A percentile compares a stretch with the other conserved stretches of the same genome.
Conservation (phyloP, 2,888 invertebrate species). For the Conops quadrifasciatus region DNA sequence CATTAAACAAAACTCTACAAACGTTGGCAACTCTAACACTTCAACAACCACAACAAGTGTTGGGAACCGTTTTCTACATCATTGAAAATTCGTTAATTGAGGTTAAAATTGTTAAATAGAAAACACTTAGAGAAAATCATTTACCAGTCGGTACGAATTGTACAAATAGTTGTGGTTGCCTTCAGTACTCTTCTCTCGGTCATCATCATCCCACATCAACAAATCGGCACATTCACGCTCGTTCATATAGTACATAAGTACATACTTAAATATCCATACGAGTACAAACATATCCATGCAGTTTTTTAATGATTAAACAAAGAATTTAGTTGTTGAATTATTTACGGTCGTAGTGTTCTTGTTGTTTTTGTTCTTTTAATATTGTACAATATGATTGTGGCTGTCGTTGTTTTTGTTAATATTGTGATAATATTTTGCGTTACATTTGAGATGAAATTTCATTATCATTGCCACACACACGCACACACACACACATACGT, state of each 20-base stretch:
- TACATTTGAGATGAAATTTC: conserved; percentile 26
- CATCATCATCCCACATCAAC: neutral
- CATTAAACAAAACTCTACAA: too few species aligned
- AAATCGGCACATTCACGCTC: neutral
- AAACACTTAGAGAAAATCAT: neutral
- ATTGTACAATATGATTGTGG: neutral
- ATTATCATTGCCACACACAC: conserved; percentile 31
- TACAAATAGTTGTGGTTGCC: neutral
- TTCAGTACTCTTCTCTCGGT: neutral
- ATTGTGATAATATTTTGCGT: conserved; percentile 23
- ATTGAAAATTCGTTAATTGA: conserved; percentile 25
- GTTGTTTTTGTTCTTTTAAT: neutral
- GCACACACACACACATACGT: too few species aligned
- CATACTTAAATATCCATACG: neutral
- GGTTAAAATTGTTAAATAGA: conserved; percentile 16
- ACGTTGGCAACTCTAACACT: neutral
- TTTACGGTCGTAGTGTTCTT: conserved; percentile 21
- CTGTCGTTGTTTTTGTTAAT: conserved; percentile 1
- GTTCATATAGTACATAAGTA: neutral
- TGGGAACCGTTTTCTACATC: conserved; percentile 27
- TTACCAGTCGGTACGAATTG: neutral
- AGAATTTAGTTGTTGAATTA: conserved; percentile 30
- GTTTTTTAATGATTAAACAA: conserved; percentile 15
- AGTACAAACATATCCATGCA: neutral
- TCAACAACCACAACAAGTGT: conserved; percentile 26